Percentiles rank a stretch among this genome's conserved stretches.
Conservation (phyloP, 2,888 invertebrate genomes). For the Macrostomum cliftonense region DNA sequence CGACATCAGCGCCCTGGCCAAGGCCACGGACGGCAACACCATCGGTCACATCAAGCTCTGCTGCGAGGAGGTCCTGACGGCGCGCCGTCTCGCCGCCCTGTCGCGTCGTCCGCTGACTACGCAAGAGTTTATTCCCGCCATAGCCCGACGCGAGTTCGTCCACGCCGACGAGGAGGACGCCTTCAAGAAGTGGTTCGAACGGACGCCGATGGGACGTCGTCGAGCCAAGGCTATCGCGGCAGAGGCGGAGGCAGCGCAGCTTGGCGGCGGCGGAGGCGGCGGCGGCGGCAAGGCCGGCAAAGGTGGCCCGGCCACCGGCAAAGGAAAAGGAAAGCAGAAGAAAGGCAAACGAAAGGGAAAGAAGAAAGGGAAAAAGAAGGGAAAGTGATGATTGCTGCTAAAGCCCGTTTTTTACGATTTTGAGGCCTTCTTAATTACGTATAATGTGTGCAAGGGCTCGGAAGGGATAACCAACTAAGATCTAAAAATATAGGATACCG, state of each 20-base stretch:
- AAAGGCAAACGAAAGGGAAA: constrained; percentile 42
- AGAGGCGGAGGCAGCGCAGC: constrained; percentile 21
- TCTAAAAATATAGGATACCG: too few species aligned
- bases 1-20: constrained; percentile 54
- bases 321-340: constrained; percentile 15
- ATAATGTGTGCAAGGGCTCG: too few species aligned
- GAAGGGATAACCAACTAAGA: too few species aligned
- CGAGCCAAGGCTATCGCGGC: constrained; percentile 45
- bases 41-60: constrained; percentile 11
- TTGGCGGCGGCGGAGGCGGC: constrained; percentile 17
- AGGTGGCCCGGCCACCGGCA: constrained; percentile 16
- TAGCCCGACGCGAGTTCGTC: constrained; percentile 58
- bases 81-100: constrained; percentile 30
- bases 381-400: too few species aligned
- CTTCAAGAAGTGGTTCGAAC: constrained; percentile 43
- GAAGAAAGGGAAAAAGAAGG: too few species aligned
- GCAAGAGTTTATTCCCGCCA: constrained; percentile 56
- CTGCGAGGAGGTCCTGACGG: constrained; percentile 27
- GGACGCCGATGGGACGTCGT: constrained; percentile 63
- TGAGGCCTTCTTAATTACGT: too few species aligned
- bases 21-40: constrained; percentile 63
- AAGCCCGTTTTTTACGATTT: too few species aligned
- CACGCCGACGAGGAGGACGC: constrained; percentile 74
- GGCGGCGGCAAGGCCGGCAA: constrained; percentile 9
- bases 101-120: constrained; percentile 30